These are phyloP conservation scores for Drosophila pseudotalamancana DNA, from an alignment of 2,888 invertebrate species.

Conservation along the genomic window DNA sequence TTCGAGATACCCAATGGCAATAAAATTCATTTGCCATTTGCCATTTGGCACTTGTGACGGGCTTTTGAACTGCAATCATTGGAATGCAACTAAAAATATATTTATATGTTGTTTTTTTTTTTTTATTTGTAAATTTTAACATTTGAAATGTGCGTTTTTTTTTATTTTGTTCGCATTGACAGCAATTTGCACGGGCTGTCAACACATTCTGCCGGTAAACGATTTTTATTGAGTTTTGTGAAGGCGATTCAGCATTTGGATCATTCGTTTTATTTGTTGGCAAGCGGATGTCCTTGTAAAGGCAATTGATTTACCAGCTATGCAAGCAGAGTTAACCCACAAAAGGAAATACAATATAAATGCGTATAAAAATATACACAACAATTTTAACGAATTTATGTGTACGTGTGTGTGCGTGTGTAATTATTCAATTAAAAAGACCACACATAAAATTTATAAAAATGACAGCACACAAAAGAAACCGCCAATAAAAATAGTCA, in stretches of 20 bases:
- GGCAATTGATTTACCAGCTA: slow-evolving; percentile 64
- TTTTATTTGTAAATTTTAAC: background rate
- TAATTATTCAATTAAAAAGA: slow-evolving; percentile 74
- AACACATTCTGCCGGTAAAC: slow-evolving; percentile 30
- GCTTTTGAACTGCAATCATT: slow-evolving; percentile 56
- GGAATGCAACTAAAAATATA: slow-evolving; percentile 30
- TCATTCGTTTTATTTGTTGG: slow-evolving; percentile 42
- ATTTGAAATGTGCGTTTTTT: slow-evolving; percentile 1
- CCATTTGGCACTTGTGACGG: slow-evolving; percentile 55
- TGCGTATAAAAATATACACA: background rate
- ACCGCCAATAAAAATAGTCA: slow-evolving; percentile 68
- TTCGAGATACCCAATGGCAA: slow-evolving; percentile 38
- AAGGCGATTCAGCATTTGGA: slow-evolving; percentile 38
- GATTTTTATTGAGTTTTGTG: slow-evolving; percentile 57
- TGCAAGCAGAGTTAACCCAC: slow-evolving; percentile 21
- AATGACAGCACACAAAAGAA: slow-evolving; percentile 55
- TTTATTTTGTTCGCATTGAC: slow-evolving; percentile 25
- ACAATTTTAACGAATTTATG: slow-evolving; percentile 30
- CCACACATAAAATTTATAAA: slow-evolving; percentile 48
- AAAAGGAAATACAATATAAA: slow-evolving; percentile 19
- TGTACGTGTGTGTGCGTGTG: slow-evolving; percentile 28
- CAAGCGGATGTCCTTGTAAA: slow-evolving; percentile 49
- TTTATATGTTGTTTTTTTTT: slow-evolving; percentile 27
- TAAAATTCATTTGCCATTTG: slow-evolving; percentile 55
- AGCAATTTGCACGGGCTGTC: slow-evolving; percentile 41